phyloP scores from a whole-genome alignment of 2,113 vertebrate genomes.

The Indicator indicator region DNA sequence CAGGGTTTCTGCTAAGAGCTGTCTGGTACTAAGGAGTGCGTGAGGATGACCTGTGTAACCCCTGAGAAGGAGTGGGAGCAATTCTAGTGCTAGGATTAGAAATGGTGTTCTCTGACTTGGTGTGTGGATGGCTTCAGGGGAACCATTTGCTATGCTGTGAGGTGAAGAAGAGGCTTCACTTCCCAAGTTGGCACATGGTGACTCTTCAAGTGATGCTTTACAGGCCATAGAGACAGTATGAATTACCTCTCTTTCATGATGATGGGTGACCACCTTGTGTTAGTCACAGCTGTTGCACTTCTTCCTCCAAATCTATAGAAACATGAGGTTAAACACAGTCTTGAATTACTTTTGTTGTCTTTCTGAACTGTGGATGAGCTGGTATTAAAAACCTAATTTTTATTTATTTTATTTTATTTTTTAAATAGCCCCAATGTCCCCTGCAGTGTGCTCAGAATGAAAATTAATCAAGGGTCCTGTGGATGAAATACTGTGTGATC shows the following conservation, averaged over 20 bases:
- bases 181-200: not conserved
- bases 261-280: not conserved
- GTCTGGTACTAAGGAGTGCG: rapidly evolving
- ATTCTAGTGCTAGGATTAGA: rapidly evolving
- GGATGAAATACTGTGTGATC: constrained; percentile 25
- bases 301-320: not conserved
- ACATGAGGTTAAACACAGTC: not conserved
- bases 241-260: not conserved
- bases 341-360: not conserved
- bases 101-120: not conserved
- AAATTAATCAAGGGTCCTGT: constrained; percentile 14
- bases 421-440: not conserved
- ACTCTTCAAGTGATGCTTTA: not conserved
- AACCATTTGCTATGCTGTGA: not conserved
- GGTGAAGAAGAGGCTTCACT: not conserved
- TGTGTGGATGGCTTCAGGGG: not conserved
- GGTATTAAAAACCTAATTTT: not conserved
- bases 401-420: not conserved
- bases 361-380: not conserved
- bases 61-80: rapidly evolving
- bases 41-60: not conserved
- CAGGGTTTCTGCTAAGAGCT: not conserved
- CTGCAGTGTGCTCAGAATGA: not conserved
- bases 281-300: not conserved
- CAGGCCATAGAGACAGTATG: not conserved